Evolutionary conservation across 2,888 invertebrate species (phyloP).

Genomic region (Drosophila algonquin): DNA sequence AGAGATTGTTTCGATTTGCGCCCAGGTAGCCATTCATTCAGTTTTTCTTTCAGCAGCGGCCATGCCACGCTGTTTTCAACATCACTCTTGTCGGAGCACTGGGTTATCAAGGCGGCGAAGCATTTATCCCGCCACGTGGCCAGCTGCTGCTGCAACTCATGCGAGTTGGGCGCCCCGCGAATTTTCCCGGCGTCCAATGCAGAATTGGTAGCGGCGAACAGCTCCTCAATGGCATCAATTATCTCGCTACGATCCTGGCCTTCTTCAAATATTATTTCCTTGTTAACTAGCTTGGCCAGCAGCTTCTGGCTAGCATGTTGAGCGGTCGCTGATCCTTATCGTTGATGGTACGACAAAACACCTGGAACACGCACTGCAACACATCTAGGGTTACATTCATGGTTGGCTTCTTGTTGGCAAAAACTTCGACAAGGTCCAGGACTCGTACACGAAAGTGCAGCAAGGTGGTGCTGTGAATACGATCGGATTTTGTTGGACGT

Average conservation of each 20-base stretch:
- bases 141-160: slow-evolving; percentile 3
- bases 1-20: slow-evolving; percentile 29
- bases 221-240: slow-evolving; percentile 42
- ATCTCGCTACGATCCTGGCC: slow-evolving; percentile 15
- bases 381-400: slow-evolving; percentile 40
- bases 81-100: slow-evolving; percentile 20
- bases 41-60: slow-evolving; percentile 28
- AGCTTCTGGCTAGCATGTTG: slow-evolving; percentile 47
- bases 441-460: slow-evolving; percentile 62
- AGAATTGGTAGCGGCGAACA: slow-evolving; percentile 19
- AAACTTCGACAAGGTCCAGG: slow-evolving; percentile 56
- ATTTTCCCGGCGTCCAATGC: neutral
- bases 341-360: slow-evolving; percentile 15
- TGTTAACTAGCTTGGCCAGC: slow-evolving; percentile 33
- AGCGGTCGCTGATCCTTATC: slow-evolving; percentile 33
- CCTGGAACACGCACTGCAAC: slow-evolving; percentile 36
- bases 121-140: slow-evolving; percentile 45
- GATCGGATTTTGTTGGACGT: slow-evolving; percentile 51
- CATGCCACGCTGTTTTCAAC: slow-evolving; percentile 16
- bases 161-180: neutral
- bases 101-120: slow-evolving; percentile 48
- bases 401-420: slow-evolving; percentile 26
- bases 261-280: slow-evolving; percentile 7
- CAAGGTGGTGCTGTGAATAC: slow-evolving; percentile 49
- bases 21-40: slow-evolving; percentile 42